Base-by-base conservation (phyloP, 1,140 invertebrate species). In the Galleria mellonella region DNA sequence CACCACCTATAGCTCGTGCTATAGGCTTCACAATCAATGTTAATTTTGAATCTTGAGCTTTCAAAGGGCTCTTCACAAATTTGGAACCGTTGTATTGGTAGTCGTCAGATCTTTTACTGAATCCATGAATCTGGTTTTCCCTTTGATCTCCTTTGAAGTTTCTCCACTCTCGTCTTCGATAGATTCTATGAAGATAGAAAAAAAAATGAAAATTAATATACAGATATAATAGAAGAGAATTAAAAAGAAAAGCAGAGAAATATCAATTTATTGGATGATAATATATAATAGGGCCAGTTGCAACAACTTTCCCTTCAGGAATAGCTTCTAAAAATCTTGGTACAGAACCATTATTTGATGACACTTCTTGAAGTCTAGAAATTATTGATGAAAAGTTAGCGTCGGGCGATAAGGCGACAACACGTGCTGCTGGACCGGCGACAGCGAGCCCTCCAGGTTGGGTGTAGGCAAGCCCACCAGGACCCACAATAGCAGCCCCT, bases 401-500 rank as follows among this genome's bases (percentile, higher is more conserved):
- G 11, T 87, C 83, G 0, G 87, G 79, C 10, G 90, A 88, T 23
- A 92, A 81, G 13, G 90, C 88, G 8, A 91, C 83, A 1, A 92
- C 87, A 55, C 89, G 88, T 1, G 91, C 89, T 1, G 91, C 90
- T 0, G 91, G 90, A 1, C 92, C 92, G 1, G 91, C 92, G 5
- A 93, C 90, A 3, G 91, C 91, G 1, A 92, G 63, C 14, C 91
- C 92, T 12, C 88, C 89, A 4, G 90, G 90, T 58, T 91, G 90
- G 0, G 91, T 92, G 44, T 92, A 91, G 0, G 91, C 92, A 17
- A 91, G 85, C 0, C 92, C 92, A 7, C 91, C 91, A 4, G 92
- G 91, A 3, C 92, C 92, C 1, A 93, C 92, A 31, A 93, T 92
- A 0, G 92, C 92, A 0, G 91, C 92, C 5, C 92, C 92, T 1